Evolutionary conservation across 2,888 invertebrate species (phyloP).

Genomic region (Deilephila porcellus): DNA sequence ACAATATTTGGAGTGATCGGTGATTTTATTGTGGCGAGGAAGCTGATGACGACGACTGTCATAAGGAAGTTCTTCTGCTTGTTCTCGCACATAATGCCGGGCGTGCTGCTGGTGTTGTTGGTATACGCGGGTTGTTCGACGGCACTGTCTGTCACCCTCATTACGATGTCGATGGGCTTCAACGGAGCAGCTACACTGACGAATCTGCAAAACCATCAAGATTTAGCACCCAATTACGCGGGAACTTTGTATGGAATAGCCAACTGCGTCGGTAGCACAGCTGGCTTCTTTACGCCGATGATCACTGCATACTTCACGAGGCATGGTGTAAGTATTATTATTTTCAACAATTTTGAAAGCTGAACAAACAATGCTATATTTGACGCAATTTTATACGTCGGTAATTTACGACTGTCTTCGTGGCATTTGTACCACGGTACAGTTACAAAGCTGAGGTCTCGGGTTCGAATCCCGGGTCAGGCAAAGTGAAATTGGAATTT

Average conservation of each 20-base stretch:
- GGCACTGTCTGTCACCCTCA: slow-evolving; percentile 85
- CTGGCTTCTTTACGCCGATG: slow-evolving; percentile 90
- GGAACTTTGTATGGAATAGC: slow-evolving; percentile 92
- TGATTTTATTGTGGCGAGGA: slow-evolving; percentile 83
- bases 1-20: slow-evolving; percentile 89
- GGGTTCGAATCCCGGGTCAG: too few species aligned
- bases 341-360: neutral
- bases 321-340: slow-evolving; percentile 71
- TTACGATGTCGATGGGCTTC: slow-evolving; percentile 88
- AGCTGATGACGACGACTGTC: slow-evolving; percentile 70
- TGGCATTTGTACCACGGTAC: too few species aligned
- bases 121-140: slow-evolving; percentile 87
- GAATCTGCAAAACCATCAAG: slow-evolving; percentile 88
- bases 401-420: too few species aligned
- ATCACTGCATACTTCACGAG: slow-evolving; percentile 88
- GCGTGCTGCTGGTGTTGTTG: slow-evolving; percentile 79
- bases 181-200: slow-evolving; percentile 87
- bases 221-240: slow-evolving; percentile 91
- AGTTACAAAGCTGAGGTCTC: too few species aligned
- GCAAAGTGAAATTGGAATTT: too few species aligned
- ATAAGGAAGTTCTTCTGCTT: slow-evolving; percentile 87
- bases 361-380: neutral
- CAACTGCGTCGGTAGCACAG: slow-evolving; percentile 88
- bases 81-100: slow-evolving; percentile 85
- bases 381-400: too few species aligned